Conservation (phyloP, 2,797 vertebrate genomes). For the Anguilla marmorata region DNA sequence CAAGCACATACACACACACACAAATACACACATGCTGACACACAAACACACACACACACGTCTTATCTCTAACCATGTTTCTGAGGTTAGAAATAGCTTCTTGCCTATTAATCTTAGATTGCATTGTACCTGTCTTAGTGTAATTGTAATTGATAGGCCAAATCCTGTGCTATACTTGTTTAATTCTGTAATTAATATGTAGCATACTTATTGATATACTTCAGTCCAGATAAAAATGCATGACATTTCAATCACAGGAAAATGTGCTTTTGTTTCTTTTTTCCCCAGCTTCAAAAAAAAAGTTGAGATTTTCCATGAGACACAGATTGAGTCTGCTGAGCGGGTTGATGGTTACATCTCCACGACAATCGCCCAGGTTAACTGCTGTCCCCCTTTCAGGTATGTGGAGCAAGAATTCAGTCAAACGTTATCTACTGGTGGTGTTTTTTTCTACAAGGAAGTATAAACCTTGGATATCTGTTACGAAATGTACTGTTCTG, state of each 20-base stretch:
- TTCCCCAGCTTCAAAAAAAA: constrained; percentile 84
- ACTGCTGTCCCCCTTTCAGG: constrained; percentile 87
- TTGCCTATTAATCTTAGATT: neutral
- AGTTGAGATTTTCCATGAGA: constrained; percentile 84
- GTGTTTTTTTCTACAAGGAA: neutral
- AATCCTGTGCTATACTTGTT: no score
- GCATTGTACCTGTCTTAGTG: neutral
- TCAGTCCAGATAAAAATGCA: no score
- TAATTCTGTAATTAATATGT: no score
- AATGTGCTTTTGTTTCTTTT: constrained; percentile 2
- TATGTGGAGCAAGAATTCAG: constrained; percentile 46
- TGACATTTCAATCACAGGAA: no score
- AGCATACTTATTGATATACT: no score
- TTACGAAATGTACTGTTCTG: neutral
- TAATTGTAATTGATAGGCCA: neutral
- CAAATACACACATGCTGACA: neutral
- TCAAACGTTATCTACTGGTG: neutral
- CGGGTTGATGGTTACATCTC: constrained; percentile 69
- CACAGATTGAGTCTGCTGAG: constrained; percentile 63
- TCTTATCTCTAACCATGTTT: neutral
- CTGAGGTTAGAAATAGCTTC: neutral
- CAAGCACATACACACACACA: constrained; percentile 64
- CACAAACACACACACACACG: neutral
- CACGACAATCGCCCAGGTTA: constrained; percentile 81
- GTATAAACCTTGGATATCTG: neutral